These are phyloP conservation scores for Atta texana DNA, from an alignment of 1,140 invertebrate species.

Conservation along the genomic window DNA sequence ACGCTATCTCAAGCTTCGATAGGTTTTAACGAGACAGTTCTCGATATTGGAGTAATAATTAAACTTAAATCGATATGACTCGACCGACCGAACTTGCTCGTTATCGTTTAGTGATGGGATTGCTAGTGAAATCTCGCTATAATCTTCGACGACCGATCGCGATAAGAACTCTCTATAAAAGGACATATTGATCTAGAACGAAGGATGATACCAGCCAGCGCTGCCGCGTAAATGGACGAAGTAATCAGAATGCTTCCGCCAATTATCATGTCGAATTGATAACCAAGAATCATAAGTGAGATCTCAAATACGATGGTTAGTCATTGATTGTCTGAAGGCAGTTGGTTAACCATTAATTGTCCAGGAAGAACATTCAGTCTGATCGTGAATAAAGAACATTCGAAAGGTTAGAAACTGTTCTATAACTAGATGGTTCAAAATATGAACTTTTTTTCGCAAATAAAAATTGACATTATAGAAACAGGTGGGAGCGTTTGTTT, in stretches of 20 bases:
- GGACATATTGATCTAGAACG: constrained; percentile 57
- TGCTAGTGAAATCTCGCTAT: constrained; percentile 39
- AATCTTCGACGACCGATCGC: constrained; percentile 21
- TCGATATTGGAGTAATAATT: constrained; percentile 44
- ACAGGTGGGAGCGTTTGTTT: too few species aligned
- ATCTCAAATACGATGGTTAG: constrained; percentile 8
- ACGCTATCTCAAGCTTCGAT: constrained; percentile 9
- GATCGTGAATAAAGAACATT: background rate
- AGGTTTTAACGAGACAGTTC: constrained; percentile 49
- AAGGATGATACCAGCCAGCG: background rate
- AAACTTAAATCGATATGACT: constrained; percentile 42
- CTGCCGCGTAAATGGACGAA: constrained; percentile 11
- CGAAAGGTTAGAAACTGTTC: background rate
- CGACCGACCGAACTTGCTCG: constrained; percentile 24
- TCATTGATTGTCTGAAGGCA: background rate
- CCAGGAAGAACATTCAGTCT: background rate
- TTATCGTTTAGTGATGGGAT: constrained; percentile 39
- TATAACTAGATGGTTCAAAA: background rate
- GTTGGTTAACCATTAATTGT: too few species aligned
- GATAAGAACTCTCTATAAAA: constrained; percentile 42
- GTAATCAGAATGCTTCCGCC: constrained; percentile 25
- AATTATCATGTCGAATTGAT: constrained; percentile 3
- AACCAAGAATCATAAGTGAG: constrained; percentile 2
- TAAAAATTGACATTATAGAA: too few species aligned
- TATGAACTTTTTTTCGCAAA: too few species aligned